Base-by-base conservation (phyloP, 2,113 vertebrate genomes). In the Austrofundulus limnaeus region DNA sequence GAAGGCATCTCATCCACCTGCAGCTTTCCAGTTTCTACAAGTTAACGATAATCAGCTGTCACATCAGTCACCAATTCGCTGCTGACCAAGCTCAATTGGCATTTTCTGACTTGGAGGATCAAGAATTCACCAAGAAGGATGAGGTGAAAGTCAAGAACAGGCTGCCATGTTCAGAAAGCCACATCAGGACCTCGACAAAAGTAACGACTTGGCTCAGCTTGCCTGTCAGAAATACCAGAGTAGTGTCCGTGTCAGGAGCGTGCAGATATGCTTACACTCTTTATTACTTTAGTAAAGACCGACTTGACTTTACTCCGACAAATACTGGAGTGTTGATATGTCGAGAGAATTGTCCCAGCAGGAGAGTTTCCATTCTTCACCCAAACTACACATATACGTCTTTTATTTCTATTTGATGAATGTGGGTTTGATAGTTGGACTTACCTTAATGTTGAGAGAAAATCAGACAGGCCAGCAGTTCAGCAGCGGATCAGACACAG, bases 401-500 rank as follows among this genome's bases (percentile, higher is more conserved):
- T 57, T 60, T 60, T 58, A 52, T 39, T 54, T 53, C 60, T 3
- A 39, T 48, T n/a, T 64, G 12, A 24, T 39, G 16, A 52, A 70
- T 47, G 53, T 25, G 11, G 21, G 2, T 16, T 72, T 54, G 47
- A 61, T 58, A 67, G 28, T 38, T 61, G 31, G 54, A 65, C 89
- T 73, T 90, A 93, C 91, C 92, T 86, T 84, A 71, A 61, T 23
- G 50, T n/a, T 72, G 75, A 80, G n/a, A 57, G 46, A 64, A 76
- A 78, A 68, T 62, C 61, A 66, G 61, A 24, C 39, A 72, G 47
- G 62, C 55, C 54, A 76, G 79, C 42, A 66, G 55, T 37, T 64
- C n/a, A 45, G 61, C 49, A 47, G 47, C 14, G 4, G 54, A 52
- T 65, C 31, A 49, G 52, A 64, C 74, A 76, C 64, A 73, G 45